Conservation (phyloP, 2,888 invertebrate genomes). For the Drosophila trichaetosa region DNA sequence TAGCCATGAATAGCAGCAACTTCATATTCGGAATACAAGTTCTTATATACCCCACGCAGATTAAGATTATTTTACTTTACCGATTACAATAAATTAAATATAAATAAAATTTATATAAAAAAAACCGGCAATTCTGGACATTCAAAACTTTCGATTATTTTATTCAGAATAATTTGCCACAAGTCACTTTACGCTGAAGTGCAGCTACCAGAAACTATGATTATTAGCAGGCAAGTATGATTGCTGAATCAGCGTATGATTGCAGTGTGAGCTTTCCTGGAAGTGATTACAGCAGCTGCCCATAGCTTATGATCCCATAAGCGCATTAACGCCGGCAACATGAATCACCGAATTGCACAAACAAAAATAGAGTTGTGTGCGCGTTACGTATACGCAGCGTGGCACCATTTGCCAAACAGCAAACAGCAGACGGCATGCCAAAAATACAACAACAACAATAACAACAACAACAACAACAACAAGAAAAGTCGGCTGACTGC, state of each 20-base stretch:
- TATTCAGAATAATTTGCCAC: not conserved
- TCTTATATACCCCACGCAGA: not conserved
- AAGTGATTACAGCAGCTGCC: conserved; percentile 50
- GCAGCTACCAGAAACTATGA: conserved; percentile 14
- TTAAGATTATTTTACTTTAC: not conserved
- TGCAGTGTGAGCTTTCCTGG: conserved; percentile 35
- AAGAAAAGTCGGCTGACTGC: conserved; percentile 12
- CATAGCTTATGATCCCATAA: conserved; percentile 40
- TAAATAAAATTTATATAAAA: no score
- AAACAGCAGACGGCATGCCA: conserved; percentile 55
- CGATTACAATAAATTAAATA: not conserved
- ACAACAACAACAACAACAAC: conserved; percentile 9
- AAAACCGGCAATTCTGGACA: no score
- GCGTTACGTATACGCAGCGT: conserved; percentile 71
- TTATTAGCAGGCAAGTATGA: not conserved
- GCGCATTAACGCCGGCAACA: conserved; percentile 49
- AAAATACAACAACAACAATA: conserved; percentile 56
- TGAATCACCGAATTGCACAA: conserved; percentile 47
- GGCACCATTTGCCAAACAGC: conserved; percentile 39
- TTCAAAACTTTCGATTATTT: not conserved
- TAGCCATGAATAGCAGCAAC: not conserved
- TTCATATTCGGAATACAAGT: not conserved
- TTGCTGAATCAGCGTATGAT: conserved; percentile 21
- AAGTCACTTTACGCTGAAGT: conserved; percentile 1
- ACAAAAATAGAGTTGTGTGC: conserved; percentile 42